Evolutionary conservation across 2,797 vertebrate genomes (phyloP).

Genomic region (Enteromius viviparus): DNA sequence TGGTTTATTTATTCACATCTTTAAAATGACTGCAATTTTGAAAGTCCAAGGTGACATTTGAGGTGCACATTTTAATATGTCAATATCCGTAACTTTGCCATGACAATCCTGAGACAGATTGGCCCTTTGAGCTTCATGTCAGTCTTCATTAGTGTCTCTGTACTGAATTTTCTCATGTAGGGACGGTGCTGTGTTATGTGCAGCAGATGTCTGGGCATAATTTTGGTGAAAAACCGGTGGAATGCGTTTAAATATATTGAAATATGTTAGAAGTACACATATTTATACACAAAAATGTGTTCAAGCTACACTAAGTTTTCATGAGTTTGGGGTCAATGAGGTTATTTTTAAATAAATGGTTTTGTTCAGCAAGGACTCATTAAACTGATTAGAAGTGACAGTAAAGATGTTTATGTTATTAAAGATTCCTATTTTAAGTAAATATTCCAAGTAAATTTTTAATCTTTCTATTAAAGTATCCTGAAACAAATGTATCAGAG

Average conservation of each 20-base stretch:
- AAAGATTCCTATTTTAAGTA: not conserved
- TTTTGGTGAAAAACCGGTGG: not conserved
- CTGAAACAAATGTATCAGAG: not conserved
- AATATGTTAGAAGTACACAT: not conserved
- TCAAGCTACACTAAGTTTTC: not conserved
- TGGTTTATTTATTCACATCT: conserved; percentile 59
- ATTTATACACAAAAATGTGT: not conserved
- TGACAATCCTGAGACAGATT: conserved; percentile 44
- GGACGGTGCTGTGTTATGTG: not conserved
- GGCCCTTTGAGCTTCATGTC: conserved; percentile 22
- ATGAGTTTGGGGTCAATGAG: not conserved
- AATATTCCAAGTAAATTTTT: not conserved
- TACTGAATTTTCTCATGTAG: conserved; percentile 44
- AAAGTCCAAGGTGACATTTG: conserved; percentile 73
- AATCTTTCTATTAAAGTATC: not conserved
- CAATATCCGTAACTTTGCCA: conserved; percentile 52
- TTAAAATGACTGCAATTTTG: conserved; percentile 64
- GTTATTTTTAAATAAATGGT: not conserved
- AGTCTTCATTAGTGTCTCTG: conserved; percentile 49
- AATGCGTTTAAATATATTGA: not conserved
- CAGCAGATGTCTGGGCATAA: conserved; percentile 16
- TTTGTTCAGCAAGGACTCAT: not conserved
- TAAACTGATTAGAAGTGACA: not conserved
- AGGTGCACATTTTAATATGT: conserved; percentile 65
- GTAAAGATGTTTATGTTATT: not conserved